These are phyloP conservation scores for Dipus sagitta DNA, from an alignment of 2,797 vertebrate species.

Conservation along the genomic window DNA sequence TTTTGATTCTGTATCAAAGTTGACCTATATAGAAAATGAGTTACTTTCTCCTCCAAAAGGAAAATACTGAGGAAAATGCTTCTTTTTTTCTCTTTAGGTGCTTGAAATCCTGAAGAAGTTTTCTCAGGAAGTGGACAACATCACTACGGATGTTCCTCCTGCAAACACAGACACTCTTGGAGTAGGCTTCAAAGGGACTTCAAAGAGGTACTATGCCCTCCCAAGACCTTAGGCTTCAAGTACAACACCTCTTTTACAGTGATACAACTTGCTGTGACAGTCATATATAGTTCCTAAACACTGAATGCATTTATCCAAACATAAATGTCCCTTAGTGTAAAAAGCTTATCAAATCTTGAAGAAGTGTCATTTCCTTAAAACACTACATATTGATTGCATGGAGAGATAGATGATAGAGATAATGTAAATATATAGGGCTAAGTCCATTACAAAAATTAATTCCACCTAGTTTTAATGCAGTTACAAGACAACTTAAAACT, in stretches of 20 bases:
- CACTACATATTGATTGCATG: neutral
- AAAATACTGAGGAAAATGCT: neutral
- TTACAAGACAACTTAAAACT: neutral
- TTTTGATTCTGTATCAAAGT: neutral
- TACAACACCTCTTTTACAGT: neutral
- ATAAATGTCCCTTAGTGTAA: neutral
- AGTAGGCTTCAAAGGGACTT: neutral
- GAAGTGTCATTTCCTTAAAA: neutral
- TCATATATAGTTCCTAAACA: neutral
- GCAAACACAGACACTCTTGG: neutral
- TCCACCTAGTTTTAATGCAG: neutral
- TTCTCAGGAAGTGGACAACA: neutral
- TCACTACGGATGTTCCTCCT: neutral
- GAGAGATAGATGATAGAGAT: neutral
- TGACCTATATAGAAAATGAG: neutral
- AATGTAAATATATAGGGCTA: neutral
- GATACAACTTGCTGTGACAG: neutral
- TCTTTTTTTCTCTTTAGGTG: neutral
- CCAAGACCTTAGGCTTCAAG: neutral
- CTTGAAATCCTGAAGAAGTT: neutral
- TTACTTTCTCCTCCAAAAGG: neutral
- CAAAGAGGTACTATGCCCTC: neutral
- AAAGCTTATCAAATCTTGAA: neutral
- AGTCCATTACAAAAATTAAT: neutral
- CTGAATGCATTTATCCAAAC: neutral